Evolutionary conservation across 53 echinoderm and acorn worm genomes (phyloP), one percentile per base, ranked within the genome.

Genomic region (Antedon mediterranea): DNA sequence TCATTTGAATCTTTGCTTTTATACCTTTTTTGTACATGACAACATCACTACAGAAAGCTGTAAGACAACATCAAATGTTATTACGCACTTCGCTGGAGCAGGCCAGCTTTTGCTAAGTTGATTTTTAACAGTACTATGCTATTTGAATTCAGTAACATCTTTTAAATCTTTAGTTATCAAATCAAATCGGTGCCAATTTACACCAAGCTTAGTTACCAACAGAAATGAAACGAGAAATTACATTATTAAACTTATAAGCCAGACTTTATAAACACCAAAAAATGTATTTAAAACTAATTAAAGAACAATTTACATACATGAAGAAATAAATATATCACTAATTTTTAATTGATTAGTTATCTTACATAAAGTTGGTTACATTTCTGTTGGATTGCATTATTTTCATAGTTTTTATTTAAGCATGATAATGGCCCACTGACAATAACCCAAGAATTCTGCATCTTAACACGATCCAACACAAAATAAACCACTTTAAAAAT

Each of bases 281-380:
- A 57, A 57, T 57, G n/a, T n/a, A n/a, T n/a, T n/a, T 15, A 1
- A 15, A 57, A 57, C 57, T 57, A 57, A 57, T 57, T 57, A 11
- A 57, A 57, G 57, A 57, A 57, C 57, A 57, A 57, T 57, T 6
- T 57, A 57, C 57, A 57, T 57, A 57, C 57, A 57, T 26, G 23
- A 57, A 57, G 57, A 57, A 57, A 57, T 57, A 57, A 57, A 57
- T 57, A 57, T 57, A 57, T 57, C 57, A 57, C 57, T 57, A 57
- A 57, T 57, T 57, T 57, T 13, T 57, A 37, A 37, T n/a, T 37
- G 37, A 37, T 57, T 57, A 8, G 57, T 23, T 57, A 57, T 57
- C 9, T 57, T 57, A 57, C 57, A 57, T 37, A 37, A 37, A n/a
- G 41, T 7, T 41, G 5, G 57, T 57, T 18, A 18, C 57, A 57